These are phyloP conservation scores for Siderastrea siderea DNA, from an alignment of 92 coral and sea anemone species.

Conservation along the genomic window DNA sequence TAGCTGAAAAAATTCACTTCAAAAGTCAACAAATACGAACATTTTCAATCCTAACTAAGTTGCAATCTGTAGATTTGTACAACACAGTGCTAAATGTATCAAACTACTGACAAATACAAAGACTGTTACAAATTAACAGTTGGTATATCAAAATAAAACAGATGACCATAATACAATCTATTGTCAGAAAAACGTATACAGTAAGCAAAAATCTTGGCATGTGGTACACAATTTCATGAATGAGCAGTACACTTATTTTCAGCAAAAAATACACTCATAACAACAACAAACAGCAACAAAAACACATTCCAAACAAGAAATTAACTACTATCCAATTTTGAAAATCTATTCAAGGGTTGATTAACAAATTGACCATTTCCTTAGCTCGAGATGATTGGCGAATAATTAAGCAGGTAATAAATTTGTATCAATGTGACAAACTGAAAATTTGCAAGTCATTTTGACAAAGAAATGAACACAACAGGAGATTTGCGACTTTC, in stretches of 20 bases:
- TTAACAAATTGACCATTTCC: constrained; percentile 25
- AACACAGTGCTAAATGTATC: no score
- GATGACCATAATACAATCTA: neutral
- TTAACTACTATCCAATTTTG: neutral
- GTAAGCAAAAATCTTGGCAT: neutral
- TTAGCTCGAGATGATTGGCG: neutral
- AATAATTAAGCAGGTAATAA: neutral
- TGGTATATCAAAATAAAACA: neutral
- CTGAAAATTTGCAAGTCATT: neutral
- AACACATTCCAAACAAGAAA: no score
- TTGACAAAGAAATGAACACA: no score
- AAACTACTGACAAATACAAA: neutral
- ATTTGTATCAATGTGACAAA: neutral
- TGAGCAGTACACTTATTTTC: neutral
- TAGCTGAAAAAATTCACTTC: neutral
- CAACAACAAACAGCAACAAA: neutral
- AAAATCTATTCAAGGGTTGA: neutral
- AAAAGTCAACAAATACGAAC: neutral
- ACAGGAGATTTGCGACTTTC: neutral
- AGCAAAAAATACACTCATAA: neutral
- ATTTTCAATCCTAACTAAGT: no score
- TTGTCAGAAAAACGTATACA: neutral
- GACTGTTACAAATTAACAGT: neutral
- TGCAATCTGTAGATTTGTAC: no score
- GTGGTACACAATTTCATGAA: neutral